Evolutionary conservation across 2,797 vertebrate genomes (phyloP), one percentile per base, ranked within the genome.

Genomic region (Lycodopsis pacificus): DNA sequence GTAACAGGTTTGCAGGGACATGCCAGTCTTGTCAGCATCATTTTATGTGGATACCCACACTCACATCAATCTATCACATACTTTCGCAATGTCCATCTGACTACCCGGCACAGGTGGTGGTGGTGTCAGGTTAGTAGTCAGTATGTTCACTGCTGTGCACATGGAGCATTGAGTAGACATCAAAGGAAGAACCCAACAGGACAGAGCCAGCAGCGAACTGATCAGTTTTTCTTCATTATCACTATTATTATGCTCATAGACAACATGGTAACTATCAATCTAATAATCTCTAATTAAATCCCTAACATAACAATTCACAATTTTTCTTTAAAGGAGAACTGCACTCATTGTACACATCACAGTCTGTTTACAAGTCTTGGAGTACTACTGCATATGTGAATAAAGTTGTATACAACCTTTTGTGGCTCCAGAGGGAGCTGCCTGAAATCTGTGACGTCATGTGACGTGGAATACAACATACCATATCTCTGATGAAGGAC

Each of bases 41-140:
- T 76, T 89, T 79, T 70, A 91, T 87, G 83, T 51, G 64, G 67
- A 81, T 86, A 74, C 66, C 65, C 71, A 56, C 69, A 69, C 70
- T 73, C 82, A 84, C 87, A 90, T 92, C 84, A 90, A 90, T 93
- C 88, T 73, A 91, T 93, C 89, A 87, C 78, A 83, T 62, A 76
- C 71, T 83, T 79, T 76, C 87, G 77, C 71, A 73, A 63, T 73
- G 82, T 73, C 79, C 65, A 73, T 87, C 83, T 93, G 92, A 93
- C 82, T 89, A 83, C 66, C 72, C 70, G 30, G 91, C 91, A 90
- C 92, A 94, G 92, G 92, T 94, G 92, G 53, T 65, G 49, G 77
- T 73, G 92, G 90, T 92, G 90, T 92, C 92, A 90, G 59, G 84
- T 91, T 85, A 80, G 80, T 76, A 73, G 72, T 84, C 71, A 77